Evolutionary conservation across 92 coral and sea anemone genomes (phyloP), one percentile per base, ranked within the genome.

Genomic region (Phenganax marumi): DNA sequence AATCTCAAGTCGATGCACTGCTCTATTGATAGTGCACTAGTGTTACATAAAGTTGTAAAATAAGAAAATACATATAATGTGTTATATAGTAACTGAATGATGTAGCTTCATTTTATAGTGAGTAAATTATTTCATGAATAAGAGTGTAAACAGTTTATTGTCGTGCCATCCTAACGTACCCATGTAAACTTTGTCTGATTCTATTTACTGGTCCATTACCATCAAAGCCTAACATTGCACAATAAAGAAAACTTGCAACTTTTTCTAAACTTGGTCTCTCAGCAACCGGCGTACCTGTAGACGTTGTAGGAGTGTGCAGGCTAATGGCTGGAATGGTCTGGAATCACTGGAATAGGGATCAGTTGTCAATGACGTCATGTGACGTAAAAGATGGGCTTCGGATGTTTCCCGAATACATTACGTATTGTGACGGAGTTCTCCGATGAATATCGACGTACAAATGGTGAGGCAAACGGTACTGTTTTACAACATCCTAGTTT

Each of bases 11-110:
- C 0, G 68, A 19, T 19, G 26, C 13, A 56, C 33, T 13, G 25
- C n/a, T 8, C 65, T 58, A 33, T 33, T 66, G 72, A 66, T 49
- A 16, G 22, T 8, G 10, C 13, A 62, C 22, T 17, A 62, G 5
- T 66, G 72, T 66, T 66, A 66, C 43, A 66, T 66, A 66, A 66
- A 64, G 14, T 18, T 66, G 72, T 66, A 66, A 5, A 23, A 66
- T 66, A 66, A 24, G 72, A 66, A 66, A 10, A 66, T 49, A 25
- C 43, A 33, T 66, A 66, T 33, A 58, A 8, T 23, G 21, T 13
- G 25, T 19, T 39, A 62, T 62, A 62, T 3, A 19, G 8, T 62
- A 62, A 13, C 8, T 66, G 50, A 33, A 33, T 33, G 43, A 33
- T 33, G 2, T 33, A 33, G 43, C 43, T 33, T 66, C 48, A 66